Conservation (phyloP, 2,797 vertebrate species). For the Poeciliopsis paucimaculata region DNA sequence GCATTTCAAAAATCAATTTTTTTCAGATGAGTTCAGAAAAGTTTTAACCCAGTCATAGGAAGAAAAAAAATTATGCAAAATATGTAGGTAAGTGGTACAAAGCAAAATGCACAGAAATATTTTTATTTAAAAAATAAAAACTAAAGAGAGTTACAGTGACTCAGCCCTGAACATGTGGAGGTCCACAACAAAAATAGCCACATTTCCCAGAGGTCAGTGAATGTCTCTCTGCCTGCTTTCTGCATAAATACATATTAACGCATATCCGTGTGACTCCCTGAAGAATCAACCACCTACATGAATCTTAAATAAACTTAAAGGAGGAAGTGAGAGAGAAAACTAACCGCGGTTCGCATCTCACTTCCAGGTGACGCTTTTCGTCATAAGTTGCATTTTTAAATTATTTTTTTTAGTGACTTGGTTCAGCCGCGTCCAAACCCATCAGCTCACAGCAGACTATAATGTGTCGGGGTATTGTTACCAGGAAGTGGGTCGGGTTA, state of each 20-base stretch:
- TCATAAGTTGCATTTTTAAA: neutral
- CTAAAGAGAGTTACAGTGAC: neutral
- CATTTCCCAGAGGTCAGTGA: constrained; percentile 8
- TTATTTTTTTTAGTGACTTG: neutral
- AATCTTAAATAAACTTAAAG: neutral
- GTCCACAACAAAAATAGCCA: constrained; percentile 30
- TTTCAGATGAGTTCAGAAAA: neutral
- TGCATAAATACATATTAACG: constrained; percentile 6
- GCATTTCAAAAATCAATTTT: neutral
- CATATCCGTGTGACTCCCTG: neutral
- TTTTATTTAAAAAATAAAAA: neutral
- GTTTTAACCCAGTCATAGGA: neutral
- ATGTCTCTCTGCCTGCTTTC: neutral
- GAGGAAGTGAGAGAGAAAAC: constrained; percentile 38
- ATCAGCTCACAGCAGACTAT: constrained; percentile 53
- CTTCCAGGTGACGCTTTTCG: constrained; percentile 48
- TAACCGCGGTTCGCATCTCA: constrained; percentile 40
- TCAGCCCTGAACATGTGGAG: constrained; percentile 14
- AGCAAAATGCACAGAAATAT: neutral
- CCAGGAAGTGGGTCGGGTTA: constrained; percentile 83
- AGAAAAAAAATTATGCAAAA: neutral
- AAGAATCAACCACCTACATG: constrained; percentile 6
- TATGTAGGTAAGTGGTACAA: neutral
- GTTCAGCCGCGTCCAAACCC: constrained; percentile 18
- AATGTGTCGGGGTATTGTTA: constrained; percentile 78